Base-by-base conservation (phyloP, 2,888 invertebrate species). In the Oscheius onirici region DNA sequence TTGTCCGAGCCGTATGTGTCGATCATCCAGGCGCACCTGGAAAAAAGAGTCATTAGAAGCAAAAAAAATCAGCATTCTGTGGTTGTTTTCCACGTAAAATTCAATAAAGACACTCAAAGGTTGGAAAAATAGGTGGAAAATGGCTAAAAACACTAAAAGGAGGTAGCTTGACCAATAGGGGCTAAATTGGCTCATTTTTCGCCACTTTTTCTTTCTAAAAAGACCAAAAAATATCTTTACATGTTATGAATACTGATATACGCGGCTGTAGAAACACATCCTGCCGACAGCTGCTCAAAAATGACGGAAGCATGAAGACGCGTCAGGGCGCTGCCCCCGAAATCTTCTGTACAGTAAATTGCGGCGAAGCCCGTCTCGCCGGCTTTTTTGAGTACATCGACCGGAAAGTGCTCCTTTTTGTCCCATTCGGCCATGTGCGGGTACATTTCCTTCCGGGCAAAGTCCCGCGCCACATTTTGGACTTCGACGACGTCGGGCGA, bases 191-290 rank as follows among this genome's bases (percentile, higher is more conserved):
- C n/a, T n/a, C n/a, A n/a, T n/a, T n/a, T n/a, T n/a, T n/a, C n/a
- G n/a, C n/a, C n/a, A n/a, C n/a, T n/a, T n/a, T n/a, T n/a, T n/a
- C n/a, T n/a, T n/a, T n/a, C n/a, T n/a, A n/a, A n/a, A n/a, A n/a
- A n/a, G n/a, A 17, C 17, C 41, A 17, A 60, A 43, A 3, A 41
- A 28, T 28, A 51, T 11, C 34, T 80, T 46, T 41, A 82, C 83
- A 84, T 90, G 90, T 91, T 91, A 85, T 91, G 91, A 79, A 91
- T 91, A 76, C 89, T 90, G 69, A 91, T 89, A 80, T 90, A 91
- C 15, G 91, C 91, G 15, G 91, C 90, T 3, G 91, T 91, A 49
- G 90, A 90, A 46, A 89, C 89, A 87, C 91, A 91, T 15, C 91
- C 91, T 69, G 88, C 88, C 0, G 91, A 87, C 24, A 91, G 81